phyloP scores from a whole-genome alignment of 1,140 invertebrate species.

The Hycleus phaleratus region DNA sequence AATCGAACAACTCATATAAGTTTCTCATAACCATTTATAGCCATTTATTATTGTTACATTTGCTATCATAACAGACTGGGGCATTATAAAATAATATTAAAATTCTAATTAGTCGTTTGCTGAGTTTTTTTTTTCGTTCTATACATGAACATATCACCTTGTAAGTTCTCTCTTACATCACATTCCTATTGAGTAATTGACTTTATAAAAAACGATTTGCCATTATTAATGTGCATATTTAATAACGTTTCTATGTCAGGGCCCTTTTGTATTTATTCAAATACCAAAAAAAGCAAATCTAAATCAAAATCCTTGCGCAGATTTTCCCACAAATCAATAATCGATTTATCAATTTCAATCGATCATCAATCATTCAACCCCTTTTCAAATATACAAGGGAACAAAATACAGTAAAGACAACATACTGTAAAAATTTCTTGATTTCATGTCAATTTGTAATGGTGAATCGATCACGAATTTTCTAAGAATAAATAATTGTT shows the following conservation, averaged over 20 bases:
- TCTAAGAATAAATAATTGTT: too few species aligned
- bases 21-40: too few species aligned
- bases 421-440: too few species aligned
- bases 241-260: constrained; percentile 10
- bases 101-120: constrained; percentile 8
- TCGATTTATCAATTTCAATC: neutral
- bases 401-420: neutral
- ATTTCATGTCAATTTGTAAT: too few species aligned
- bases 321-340: constrained; percentile 1
- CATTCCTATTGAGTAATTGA: constrained; percentile 12
- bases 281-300: too few species aligned
- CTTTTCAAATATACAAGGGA: neutral
- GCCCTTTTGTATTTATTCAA: neutral
- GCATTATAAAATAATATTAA: too few species aligned
- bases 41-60: too few species aligned
- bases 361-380: neutral
- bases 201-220: constrained; percentile 11
- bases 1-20: too few species aligned
- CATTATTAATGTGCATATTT: constrained; percentile 16
- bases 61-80: too few species aligned
- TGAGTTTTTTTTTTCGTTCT: neutral
- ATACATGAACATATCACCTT: constrained; percentile 11
- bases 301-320: too few species aligned
- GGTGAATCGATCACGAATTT: too few species aligned
- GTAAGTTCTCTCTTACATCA: constrained; percentile 8